Conservation (phyloP, 2,888 invertebrate genomes). For the Cheilosia vernalis region DNA sequence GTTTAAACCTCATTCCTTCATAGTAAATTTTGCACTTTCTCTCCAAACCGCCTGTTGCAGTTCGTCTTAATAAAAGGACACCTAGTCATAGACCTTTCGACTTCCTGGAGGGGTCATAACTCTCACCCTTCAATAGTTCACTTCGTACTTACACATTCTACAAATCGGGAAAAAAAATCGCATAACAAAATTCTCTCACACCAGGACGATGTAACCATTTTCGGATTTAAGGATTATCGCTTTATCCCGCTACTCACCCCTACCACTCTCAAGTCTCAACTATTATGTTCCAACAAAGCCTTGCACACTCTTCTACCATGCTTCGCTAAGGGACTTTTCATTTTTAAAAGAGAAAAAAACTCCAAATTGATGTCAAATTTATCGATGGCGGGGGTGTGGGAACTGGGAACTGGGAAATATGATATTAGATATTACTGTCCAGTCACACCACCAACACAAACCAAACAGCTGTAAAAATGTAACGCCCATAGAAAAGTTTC, state of each 20-base stretch:
- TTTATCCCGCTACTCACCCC: conserved; percentile 27
- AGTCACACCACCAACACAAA: background rate
- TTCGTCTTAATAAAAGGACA: no score
- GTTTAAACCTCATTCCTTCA: no score
- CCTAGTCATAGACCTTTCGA: no score
- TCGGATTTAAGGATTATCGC: conserved; percentile 51
- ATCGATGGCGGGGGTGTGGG: background rate
- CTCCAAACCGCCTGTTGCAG: background rate
- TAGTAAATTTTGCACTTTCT: no score
- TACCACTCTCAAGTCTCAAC: background rate
- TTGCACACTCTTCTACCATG: background rate
- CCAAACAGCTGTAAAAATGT: conserved; percentile 46
- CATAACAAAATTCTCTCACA: background rate
- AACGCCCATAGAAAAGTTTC: conserved; percentile 47
- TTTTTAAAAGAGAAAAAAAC: conserved; percentile 2
- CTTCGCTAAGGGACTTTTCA: conserved; percentile 18
- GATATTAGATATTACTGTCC: no score
- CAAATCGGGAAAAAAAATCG: background rate
- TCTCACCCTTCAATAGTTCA: background rate
- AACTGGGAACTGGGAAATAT: conserved; percentile 5
- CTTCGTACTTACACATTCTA: background rate
- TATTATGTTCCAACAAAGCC: background rate
- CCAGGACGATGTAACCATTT: conserved; percentile 6
- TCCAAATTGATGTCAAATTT: conserved; percentile 27
- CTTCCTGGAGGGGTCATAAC: no score